Base-by-base conservation (phyloP, 2,888 invertebrate species). In the Cataglyphis altisquamis region DNA sequence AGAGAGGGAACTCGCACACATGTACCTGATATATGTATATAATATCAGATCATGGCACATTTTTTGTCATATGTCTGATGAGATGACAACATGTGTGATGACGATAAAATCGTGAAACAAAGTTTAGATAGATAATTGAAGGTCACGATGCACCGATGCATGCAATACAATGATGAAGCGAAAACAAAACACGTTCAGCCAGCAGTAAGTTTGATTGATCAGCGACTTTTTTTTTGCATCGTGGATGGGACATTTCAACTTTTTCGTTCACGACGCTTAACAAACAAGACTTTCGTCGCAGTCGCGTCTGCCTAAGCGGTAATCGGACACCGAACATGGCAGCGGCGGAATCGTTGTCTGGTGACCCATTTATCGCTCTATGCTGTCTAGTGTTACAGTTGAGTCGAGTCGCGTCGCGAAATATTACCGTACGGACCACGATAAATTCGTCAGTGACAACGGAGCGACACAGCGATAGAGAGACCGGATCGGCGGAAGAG, bases 331-430 rank as follows among this genome's bases (percentile, higher is more conserved):
- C 88, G 73, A 84, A 82, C 85, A 88, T 81, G 70, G 74, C 86
- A 84, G 73, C 77, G 74, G 85, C 80, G 74, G 85, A 85, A 86
- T 87, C 89, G 86, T 90, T 81, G 86, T 78, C 62, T 90, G 91
- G 89, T 92, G 93, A 93, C 94, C 94, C 91, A 93, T 93, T 94
- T 93, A 92, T 92, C 93, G 91, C 87, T 84, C 87, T 68, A 82
- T 68, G 83, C 75, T 84, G 85, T 91, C 91, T 92, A 90, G 84
- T 72, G 84, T 92, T 92, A 90, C 78, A 80, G 90, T 87, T 87
- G 85, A 86, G 85, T 87, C 88, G 85, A 86, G 85, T 82, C 39
- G 83, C 82, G 21, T 70, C 84, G 89, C 82, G 83, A 84, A 83
- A 83, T 78, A 77, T 86, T 80, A 75, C 64, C 82, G 87, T 67